Percentiles rank a stretch among this genome's conserved stretches.
phyloP scores from a whole-genome alignment of 1,140 invertebrate genomes.

The Ips typographus region DNA sequence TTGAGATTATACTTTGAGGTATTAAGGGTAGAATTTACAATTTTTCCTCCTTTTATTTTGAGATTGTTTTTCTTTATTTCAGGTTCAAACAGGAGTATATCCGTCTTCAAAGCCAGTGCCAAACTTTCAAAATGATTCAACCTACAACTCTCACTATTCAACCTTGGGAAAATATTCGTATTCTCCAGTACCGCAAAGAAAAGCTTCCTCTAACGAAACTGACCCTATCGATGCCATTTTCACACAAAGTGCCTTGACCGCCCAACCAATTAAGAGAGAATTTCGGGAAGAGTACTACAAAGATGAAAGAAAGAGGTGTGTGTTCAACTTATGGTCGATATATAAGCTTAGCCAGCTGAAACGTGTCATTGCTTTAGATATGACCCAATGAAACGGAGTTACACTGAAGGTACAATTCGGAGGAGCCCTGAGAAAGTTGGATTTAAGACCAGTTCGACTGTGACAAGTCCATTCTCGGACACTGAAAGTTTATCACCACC shows the following conservation, averaged over 20 bases:
- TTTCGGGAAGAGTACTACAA: conserved; percentile 46
- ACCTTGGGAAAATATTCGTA: conserved; percentile 37
- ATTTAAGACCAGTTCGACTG: conserved; percentile 37
- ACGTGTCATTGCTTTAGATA: conserved; percentile 29
- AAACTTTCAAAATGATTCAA: conserved; percentile 40
- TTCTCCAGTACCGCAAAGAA: conserved; percentile 21
- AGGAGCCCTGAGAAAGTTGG: conserved; percentile 44
- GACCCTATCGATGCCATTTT: conserved; percentile 51
- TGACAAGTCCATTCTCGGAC: conserved; percentile 48
- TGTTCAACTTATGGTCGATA: background rate
- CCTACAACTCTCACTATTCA: conserved; percentile 41
- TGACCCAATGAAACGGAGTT: conserved; percentile 49
- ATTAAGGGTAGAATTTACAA: too few species aligned
- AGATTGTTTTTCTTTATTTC: conserved; percentile 1
- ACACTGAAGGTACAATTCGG: conserved; percentile 47
- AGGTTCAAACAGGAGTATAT: conserved; percentile 51
- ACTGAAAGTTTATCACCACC: conserved; percentile 50
- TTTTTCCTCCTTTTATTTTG: too few species aligned
- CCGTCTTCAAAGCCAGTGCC: conserved; percentile 40
- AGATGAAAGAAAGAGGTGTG: conserved; percentile 40
- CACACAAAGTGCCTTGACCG: conserved; percentile 46
- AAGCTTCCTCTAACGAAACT: conserved; percentile 23
- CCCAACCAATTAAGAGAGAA: conserved; percentile 43
- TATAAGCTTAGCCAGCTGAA: background rate
- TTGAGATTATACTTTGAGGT: too few species aligned